Evolutionary conservation across 2,113 vertebrate species (phyloP).

Genomic region (Pterocles gutturalis): DNA sequence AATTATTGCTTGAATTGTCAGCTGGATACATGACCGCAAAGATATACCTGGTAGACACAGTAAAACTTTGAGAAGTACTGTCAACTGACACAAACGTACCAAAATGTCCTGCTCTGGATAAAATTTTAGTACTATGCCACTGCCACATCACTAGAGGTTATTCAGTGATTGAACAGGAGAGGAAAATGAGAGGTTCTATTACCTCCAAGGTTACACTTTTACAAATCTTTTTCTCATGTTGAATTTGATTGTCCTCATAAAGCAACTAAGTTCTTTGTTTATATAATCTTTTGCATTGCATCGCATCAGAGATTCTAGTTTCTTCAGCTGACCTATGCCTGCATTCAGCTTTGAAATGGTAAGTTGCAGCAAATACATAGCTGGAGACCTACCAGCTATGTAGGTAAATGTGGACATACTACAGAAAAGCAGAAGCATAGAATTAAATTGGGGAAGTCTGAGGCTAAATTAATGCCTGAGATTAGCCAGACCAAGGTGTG

Average conservation of each 20-base stretch:
- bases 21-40: background rate
- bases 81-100: background rate
- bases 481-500: background rate
- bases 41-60: background rate
- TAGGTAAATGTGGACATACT: background rate
- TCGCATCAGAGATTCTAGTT: background rate
- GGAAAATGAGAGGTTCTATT: background rate
- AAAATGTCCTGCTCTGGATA: background rate
- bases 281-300: background rate
- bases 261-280: background rate
- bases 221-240: background rate
- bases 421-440: background rate
- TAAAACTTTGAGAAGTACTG: background rate
- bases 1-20: background rate
- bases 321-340: background rate
- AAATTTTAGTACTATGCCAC: background rate
- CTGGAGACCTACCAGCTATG: background rate
- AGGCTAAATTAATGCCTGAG: background rate
- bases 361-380: background rate
- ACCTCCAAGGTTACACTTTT: background rate
- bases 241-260: background rate
- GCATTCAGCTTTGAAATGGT: background rate
- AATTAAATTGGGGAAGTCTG: background rate
- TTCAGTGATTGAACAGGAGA: background rate
- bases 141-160: background rate